Conservation (phyloP, 2,888 invertebrate genomes). For the Drosophila pegasa region DNA sequence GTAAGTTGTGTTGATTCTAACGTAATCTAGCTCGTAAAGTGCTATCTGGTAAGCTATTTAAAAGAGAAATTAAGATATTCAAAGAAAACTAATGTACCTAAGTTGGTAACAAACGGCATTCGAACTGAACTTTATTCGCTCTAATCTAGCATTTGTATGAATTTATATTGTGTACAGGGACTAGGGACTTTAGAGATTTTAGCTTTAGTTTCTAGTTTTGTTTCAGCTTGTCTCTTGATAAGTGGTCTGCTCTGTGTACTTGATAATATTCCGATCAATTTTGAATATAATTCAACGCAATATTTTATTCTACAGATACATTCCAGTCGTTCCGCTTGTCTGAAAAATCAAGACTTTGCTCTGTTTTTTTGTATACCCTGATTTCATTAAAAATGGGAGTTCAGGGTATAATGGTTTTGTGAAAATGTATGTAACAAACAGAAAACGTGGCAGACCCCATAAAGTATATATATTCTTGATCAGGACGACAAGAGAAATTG, state of each 20-base stretch:
- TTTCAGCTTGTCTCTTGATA: not conserved
- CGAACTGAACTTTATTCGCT: not conserved
- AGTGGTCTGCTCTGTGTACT: conserved; percentile 20
- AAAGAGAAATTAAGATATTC: not conserved
- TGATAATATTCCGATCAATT: conserved; percentile 18
- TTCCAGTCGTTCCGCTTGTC: conserved; percentile 23
- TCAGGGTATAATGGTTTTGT: too few relatives aligned
- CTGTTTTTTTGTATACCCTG: too few relatives aligned
- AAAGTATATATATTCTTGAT: too few relatives aligned
- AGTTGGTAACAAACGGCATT: conserved; percentile 15
- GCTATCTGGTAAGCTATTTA: conserved; percentile 55
- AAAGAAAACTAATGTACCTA: not conserved
- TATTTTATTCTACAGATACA: not conserved
- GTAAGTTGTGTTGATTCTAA: conserved; percentile 56
- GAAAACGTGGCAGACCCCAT: too few relatives aligned
- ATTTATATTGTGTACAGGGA: not conserved
- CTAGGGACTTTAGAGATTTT: not conserved
- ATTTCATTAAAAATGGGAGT: too few relatives aligned
- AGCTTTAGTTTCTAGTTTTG: not conserved
- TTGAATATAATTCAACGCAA: conserved; percentile 18
- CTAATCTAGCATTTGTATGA: not conserved
- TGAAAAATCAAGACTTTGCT: conserved; percentile 11
- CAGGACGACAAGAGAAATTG: too few relatives aligned
- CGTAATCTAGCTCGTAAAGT: conserved; percentile 5
- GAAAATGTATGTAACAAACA: too few relatives aligned